Percentiles rank a stretch among this genome's conserved stretches.
Conservation (phyloP, 2,888 invertebrate genomes). For the Acleris sparsana region DNA sequence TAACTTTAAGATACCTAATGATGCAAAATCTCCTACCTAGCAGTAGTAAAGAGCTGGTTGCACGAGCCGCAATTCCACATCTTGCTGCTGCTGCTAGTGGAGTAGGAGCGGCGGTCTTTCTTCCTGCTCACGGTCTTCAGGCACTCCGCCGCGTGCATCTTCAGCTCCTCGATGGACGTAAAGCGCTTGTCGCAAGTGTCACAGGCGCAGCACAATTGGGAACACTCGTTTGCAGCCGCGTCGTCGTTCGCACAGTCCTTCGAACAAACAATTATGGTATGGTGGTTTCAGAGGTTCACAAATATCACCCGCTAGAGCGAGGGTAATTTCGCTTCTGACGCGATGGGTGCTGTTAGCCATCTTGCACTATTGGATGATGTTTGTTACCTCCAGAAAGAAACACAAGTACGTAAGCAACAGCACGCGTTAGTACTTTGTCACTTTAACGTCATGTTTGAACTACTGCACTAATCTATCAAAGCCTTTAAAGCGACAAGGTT, state of each 20-base stretch:
- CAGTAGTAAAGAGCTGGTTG: slow-evolving; percentile 75
- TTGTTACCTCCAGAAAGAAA: no score
- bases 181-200: slow-evolving; percentile 57
- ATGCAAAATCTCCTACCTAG: slow-evolving; percentile 54
- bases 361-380: no score
- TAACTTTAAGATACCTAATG: no score
- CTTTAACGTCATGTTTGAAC: no score
- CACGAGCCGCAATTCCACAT: slow-evolving; percentile 82
- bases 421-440: no score
- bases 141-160: slow-evolving; percentile 52
- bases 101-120: slow-evolving; percentile 55
- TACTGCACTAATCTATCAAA: no score
- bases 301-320: no score
- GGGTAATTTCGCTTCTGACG: no score
- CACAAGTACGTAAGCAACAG: no score
- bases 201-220: slow-evolving; percentile 56
- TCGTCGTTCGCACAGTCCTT: slow-evolving; percentile 12
- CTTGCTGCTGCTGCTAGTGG: slow-evolving; percentile 59
- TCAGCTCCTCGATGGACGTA: slow-evolving; percentile 56
- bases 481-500: no score
- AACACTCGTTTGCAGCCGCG: slow-evolving; percentile 32
- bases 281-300: no score
- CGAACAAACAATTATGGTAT: background rate
- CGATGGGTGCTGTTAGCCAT: no score
- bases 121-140: slow-evolving; percentile 46